Evolutionary conservation across 1,140 invertebrate species (phyloP), one percentile per base, ranked within the genome.

Genomic region (Bombus pascuorum): DNA sequence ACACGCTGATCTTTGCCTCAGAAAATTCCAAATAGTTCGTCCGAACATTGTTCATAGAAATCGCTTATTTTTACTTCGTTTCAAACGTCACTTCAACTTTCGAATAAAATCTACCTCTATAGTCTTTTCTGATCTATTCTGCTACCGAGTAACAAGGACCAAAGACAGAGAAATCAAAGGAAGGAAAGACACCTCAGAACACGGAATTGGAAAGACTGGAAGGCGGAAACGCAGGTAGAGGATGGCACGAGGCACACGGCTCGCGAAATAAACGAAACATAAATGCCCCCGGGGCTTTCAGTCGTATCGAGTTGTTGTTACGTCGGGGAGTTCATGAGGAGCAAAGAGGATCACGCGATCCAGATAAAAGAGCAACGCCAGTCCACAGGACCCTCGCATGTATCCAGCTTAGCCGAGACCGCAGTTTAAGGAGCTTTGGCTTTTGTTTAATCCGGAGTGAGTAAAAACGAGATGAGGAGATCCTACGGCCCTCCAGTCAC

Each of bases 351-450:
- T 90, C 88, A 87, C 87, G 83, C 88, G 90, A 91, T 92, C 88
- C 81, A 90, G 88, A 93, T 91, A 92, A 93, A 92, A 92, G 88
- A 93, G 92, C 85, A 80, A 87, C 42, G 71, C 89, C 71, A 39
- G 68, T 86, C 84, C 85, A 86, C 76, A 84, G 89, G 91, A 93
- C 92, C 93, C 92, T 93, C 92, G 91, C 92, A 95, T 95, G 94
- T 95, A 95, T 94, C 93, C 93, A 95, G 94, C 94, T 95, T 95
- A 94, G 92, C 86, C 91, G 75, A 87, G 88, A 95, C 94, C 94
- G 89, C 94, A 95, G 94, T 95, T 95, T 95, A 95, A 95, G 94
- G 93, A 95, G 94, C 94, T 95, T 95, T 95, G 86, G 94, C 92
- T 94, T 95, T 93, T 92, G 91, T 94, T 95, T 95, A 95, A 95